Evolutionary conservation across 1,140 invertebrate genomes (phyloP), one percentile per base, ranked within the genome.

Genomic region (Euura lappo): DNA sequence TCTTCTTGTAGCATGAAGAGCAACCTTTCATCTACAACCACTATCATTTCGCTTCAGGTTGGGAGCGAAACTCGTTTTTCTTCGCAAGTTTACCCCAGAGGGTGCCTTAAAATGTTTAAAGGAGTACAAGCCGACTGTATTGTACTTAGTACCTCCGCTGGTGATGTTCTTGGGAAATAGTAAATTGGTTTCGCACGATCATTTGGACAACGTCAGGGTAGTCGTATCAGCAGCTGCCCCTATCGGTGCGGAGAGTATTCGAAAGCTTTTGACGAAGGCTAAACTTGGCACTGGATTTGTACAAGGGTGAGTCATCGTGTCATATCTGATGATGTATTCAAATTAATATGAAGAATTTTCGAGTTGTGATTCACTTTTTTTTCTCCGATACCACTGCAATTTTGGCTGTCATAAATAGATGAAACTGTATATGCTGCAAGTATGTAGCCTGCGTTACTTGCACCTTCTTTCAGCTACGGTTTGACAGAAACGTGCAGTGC

Each of bases 161-260:
- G 90, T 93, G 28, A 86, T 92, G 13, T 94, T 96, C 79, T 85
- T 96, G 76, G 91, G 88, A 2, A 90, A 90, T 66, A 89, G 92
- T 78, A 89, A 91, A 1, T 87, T 89, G 44, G 87, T 95, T 8
- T 91, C 88, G 1, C 81, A 86, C 3, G 87, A 89, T 66, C 91
- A 93, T 75, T 78, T 95, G 2, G 82, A 88, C 6, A 81, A 82
- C 13, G 75, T 93, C 0, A 83, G 84, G 65, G 78, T 85, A 5
- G 84, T 94, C 2, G 83, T 93, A 65, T 90, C 87, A 70, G 94
- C 93, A 4, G 95, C 94, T 0, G 94, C 94, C 3, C 91, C 94
- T 0, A 83, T 94, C 13, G 91, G 92, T 0, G 79, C 83, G 4
- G 79, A 86, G 7, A 91, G 93, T 69, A 89, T 92, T 7, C 84